Conservation (phyloP, 1,140 invertebrate genomes). For the Bombus vancouverensis region DNA sequence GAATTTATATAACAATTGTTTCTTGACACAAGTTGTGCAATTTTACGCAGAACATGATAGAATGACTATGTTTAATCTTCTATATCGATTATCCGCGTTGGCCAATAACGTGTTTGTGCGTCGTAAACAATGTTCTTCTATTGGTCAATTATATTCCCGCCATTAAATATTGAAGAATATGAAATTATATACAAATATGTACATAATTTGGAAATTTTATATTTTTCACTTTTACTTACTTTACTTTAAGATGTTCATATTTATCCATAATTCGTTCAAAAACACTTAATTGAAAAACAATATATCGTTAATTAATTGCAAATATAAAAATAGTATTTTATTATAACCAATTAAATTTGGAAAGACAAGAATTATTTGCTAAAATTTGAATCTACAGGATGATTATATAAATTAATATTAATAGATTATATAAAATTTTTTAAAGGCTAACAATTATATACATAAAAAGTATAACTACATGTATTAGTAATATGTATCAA, state of each 20-base stretch:
- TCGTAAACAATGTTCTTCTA: conserved; percentile 66
- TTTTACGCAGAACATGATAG: not conserved
- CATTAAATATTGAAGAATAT: not conserved
- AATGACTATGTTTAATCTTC: conserved; percentile 31
- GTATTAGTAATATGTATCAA: not conserved
- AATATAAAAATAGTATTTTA: not conserved
- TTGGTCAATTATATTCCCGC: conserved; percentile 67
- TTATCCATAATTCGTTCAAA: not conserved
- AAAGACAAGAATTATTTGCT: not conserved
- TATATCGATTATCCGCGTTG: conserved; percentile 71
- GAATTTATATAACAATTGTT: not conserved
- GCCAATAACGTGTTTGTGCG: conserved; percentile 74
- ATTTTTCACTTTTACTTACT: not conserved
- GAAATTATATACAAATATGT: not conserved
- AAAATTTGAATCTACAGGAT: not conserved
- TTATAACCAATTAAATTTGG: not conserved
- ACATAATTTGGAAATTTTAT: not conserved
- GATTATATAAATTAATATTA: not conserved
- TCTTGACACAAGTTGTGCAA: conserved; percentile 9
- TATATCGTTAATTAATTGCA: too few relatives aligned
- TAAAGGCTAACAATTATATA: not conserved
- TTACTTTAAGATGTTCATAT: not conserved
- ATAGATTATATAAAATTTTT: too few relatives aligned
- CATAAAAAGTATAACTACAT: not conserved
- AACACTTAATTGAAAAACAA: not conserved